Evolutionary conservation across 2,888 invertebrate genomes (phyloP), one percentile per base, ranked within the genome.

Genomic region (Apodemia duryi): DNA sequence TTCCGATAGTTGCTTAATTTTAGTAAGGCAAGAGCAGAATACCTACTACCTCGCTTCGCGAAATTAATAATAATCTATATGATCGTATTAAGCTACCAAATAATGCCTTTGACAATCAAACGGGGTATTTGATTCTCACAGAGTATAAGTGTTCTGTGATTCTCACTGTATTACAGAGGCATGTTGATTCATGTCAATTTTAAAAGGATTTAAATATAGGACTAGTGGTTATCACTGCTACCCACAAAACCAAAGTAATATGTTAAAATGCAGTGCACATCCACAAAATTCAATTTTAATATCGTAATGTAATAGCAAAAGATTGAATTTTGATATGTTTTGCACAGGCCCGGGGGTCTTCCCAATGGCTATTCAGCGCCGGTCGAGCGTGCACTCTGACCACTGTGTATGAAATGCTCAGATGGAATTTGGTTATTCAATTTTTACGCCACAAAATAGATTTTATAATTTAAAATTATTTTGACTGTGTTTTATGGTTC

Each of bases 251-350:
- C 46, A 46, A 46, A 46, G 46, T 46, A 46, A 46, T 46, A 46
- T 13, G 46, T n/a, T 46, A 46, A 46, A 46, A 46, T 46, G 46
- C 46, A 46, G 4, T 46, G 46, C 46, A 13, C 66, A 71, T 67
- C 70, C 71, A 46, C 85, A 82, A 85, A 83, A 86, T 88, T 85
- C 84, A 86, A 88, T 88, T 83, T 82, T 79, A 79, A 78, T 72
- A 73, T 75, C 73, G 73, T 79, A 79, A 76, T 78, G 79, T 77
- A 82, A 84, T 88, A 86, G 86, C 82, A 79, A 86, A 88, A 51
- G 49, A 87, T 86, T 86, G 82, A 78, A 84, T 86, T 80, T 77
- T 67, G 49, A 51, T 51, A 51, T 51, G 49, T 51, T 60, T 32
- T 35, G 57, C 32, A 35, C n/a, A 13, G 57, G 57, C 32, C 57